phyloP scores from a whole-genome alignment of 2,797 vertebrate genomes.

The Urosaurus nigricauda region DNA sequence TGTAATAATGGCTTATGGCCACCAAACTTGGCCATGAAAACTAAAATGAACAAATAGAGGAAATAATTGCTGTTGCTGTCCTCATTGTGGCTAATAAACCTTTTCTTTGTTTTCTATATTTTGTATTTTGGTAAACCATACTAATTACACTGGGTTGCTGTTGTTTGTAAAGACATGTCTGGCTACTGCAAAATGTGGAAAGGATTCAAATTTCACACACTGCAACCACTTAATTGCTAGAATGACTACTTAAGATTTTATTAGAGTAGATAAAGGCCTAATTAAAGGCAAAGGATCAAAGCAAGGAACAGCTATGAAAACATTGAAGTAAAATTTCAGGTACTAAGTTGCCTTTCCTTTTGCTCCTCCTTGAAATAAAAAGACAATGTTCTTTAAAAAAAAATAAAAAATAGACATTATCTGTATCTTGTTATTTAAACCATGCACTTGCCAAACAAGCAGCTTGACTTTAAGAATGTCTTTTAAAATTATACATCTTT shows the following conservation, averaged over 20 bases:
- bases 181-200: neutral
- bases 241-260: constrained; percentile 27
- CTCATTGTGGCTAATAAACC: neutral
- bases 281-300: constrained; percentile 24
- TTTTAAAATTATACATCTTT: neutral
- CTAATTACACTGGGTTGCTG: neutral
- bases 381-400: neutral
- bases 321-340: constrained; percentile 1
- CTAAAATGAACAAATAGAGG: neutral
- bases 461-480: neutral
- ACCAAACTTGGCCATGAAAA: neutral
- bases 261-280: neutral
- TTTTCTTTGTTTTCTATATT: neutral
- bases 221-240: constrained; percentile 13
- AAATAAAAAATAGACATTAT: neutral
- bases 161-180: neutral
- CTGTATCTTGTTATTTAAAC: neutral
- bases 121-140: neutral
- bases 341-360: neutral
- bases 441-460: neutral
- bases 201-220: constrained; percentile 25
- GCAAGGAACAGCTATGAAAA: neutral
- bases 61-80: neutral
- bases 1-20: neutral
- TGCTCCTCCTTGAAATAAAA: neutral